Conservation (phyloP, 2,797 vertebrate genomes). For the Karalla daura region DNA sequence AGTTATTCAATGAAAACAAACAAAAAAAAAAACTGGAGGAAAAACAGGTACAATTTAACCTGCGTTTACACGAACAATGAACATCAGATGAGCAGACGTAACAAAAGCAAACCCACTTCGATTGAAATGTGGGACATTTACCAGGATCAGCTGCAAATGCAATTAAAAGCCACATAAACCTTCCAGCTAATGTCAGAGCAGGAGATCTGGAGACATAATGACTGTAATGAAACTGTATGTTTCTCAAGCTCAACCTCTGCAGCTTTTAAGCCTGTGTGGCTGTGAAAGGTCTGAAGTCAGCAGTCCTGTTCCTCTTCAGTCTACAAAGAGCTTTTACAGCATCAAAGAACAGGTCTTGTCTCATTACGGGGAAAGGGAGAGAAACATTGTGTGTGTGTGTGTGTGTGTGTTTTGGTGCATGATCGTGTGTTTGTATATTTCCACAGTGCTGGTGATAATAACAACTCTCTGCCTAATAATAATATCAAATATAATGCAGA, state of each 20-base stretch:
- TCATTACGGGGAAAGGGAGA: neutral
- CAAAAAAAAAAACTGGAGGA: too few relatives aligned
- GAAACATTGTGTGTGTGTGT: neutral
- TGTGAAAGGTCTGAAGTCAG: constrained; percentile 8
- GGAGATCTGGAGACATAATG: neutral
- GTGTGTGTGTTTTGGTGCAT: neutral
- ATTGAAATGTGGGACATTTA: constrained; percentile 11
- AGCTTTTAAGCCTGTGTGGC: constrained; percentile 4
- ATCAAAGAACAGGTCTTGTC: neutral
- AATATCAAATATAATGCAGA: too few relatives aligned
- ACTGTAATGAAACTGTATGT: neutral
- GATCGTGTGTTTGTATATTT: constrained; percentile 1
- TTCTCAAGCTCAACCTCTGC: constrained; percentile 1
- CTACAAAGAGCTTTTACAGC: neutral
- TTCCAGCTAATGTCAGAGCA: neutral
- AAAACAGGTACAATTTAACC: too few relatives aligned
- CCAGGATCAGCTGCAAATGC: neutral
- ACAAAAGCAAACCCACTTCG: neutral
- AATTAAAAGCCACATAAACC: neutral
- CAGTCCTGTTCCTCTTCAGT: neutral
- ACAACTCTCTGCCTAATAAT: too few relatives aligned
- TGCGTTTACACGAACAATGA: too few relatives aligned
- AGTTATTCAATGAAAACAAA: too few relatives aligned
- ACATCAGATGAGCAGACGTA: too few relatives aligned
- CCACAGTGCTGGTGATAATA: neutral